Percentiles rank a stretch among this genome's conserved stretches.
phyloP scores from a whole-genome alignment of 2,113 vertebrate species.

The Vicugna pacos region DNA sequence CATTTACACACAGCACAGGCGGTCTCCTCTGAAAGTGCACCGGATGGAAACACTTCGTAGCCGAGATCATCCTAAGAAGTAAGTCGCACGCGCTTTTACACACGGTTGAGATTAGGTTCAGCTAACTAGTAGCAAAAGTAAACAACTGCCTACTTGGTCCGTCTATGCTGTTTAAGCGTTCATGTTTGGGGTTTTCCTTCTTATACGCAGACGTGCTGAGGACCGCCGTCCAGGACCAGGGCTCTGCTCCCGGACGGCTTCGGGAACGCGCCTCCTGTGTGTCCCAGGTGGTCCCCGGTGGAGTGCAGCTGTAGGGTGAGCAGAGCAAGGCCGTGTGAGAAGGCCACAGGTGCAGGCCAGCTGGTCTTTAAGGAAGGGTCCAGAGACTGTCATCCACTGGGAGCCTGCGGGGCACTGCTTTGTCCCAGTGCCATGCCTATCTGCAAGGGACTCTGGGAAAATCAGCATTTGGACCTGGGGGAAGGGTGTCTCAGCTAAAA shows the following conservation, averaged over 20 bases:
- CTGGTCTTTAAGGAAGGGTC: neutral
- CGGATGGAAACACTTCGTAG: neutral
- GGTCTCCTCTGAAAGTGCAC: neutral
- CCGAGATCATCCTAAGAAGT: neutral
- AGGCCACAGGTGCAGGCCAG: rapidly evolving
- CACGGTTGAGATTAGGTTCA: neutral
- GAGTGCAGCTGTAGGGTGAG: neutral
- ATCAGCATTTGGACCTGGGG: rapidly evolving
- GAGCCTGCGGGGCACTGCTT: rapidly evolving
- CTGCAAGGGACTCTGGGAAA: neutral
- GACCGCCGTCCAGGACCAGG: no score
- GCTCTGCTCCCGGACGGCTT: neutral
- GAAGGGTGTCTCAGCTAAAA: neutral
- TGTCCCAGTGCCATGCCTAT: rapidly evolving
- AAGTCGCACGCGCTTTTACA: neutral
- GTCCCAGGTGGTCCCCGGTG: no score
- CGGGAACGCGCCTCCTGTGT: rapidly evolving
- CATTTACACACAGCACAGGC: rapidly evolving
- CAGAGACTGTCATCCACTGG: rapidly evolving
- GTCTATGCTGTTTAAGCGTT: neutral
- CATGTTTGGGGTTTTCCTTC: neutral
- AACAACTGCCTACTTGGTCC: no score
- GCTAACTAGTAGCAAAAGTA: neutral
- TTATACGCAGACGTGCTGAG: rapidly evolving
- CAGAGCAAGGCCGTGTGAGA: no score